Percentiles rank a stretch among this genome's conserved stretches.
These are phyloP conservation scores for Halictus rubicundus DNA, from an alignment of 1,140 invertebrate genomes.

Conservation along the genomic window DNA sequence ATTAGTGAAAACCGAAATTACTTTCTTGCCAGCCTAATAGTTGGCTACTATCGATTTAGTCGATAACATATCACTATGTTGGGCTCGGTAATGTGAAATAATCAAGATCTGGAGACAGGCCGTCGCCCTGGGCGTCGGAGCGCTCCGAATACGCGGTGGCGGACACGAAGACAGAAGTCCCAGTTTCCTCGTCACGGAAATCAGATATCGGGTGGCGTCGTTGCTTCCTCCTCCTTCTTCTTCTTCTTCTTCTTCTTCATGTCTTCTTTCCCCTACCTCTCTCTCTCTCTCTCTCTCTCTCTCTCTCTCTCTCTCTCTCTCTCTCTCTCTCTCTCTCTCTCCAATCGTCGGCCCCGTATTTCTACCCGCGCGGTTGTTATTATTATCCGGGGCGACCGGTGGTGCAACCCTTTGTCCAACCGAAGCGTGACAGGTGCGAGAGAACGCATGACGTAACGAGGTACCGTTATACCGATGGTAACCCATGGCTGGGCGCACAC, in stretches of 20 bases:
- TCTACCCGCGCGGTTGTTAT: slow-evolving; percentile 38
- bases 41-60: no score
- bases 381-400: slow-evolving; percentile 39
- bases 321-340: no score
- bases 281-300: no score
- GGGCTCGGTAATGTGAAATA: not conserved
- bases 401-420: slow-evolving; percentile 68
- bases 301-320: no score
- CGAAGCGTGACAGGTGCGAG: slow-evolving; percentile 72
- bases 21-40: no score
- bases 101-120: not conserved
- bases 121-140: slow-evolving; percentile 26
- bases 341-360: slow-evolving; percentile 46
- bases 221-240: slow-evolving; percentile 10
- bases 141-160: slow-evolving; percentile 24
- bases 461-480: slow-evolving; percentile 70
- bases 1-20: no score
- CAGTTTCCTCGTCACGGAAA: slow-evolving; percentile 68
- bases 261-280: no score
- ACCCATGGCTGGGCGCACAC: slow-evolving; percentile 2
- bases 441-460: slow-evolving; percentile 67
- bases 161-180: slow-evolving; percentile 38
- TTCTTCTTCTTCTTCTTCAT: no score
- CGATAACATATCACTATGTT: no score
- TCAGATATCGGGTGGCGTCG: slow-evolving; percentile 69